Evolutionary conservation across 1,140 invertebrate species (phyloP), one percentile per base, ranked within the genome.

Genomic region (Drosophila hydei): DNA sequence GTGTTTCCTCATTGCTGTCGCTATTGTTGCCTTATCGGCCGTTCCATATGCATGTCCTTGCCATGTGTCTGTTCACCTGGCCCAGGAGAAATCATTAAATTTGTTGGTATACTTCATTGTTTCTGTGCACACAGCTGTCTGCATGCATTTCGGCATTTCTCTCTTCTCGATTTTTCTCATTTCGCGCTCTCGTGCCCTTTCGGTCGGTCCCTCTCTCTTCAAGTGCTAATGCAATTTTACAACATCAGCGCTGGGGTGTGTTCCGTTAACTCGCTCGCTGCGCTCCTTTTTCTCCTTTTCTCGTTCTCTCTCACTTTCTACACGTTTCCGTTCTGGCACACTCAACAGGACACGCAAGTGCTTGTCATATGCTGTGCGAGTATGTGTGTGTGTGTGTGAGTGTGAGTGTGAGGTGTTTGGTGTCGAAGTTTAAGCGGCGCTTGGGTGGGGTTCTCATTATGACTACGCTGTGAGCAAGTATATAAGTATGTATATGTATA

Each of bases 31-130:
- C 23, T 23, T 14, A 23, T 30, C 25, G 25, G 14, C 25, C 23
- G n/a, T 30, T 27, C 33, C 68, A 21, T 27, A 19, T 50, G 19
- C 47, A 30, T 72, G 55, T 72, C 70, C 70, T 72, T 72, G 55
- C 42, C 50, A 33, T 48, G 36, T 33, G 60, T 23, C 68, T 27
- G 9, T 19, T 69, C 79, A 89, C 79, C 71, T 89, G 76, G 74
- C 23, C 73, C 25, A 75, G 19, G 74, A 79, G 77, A 80, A 89
- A 89, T 89, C 72, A 89, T 89, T 89, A 89, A 89, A 85, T 85
- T 89, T 89, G 77, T 89, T 89, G 77, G 79, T 89, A 89, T 89
- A 87, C 79, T 74, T 75, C 64, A 78, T 78, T 81, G 74, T 74
- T 62, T 72, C 65, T 75, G 48, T 56, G 47, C 56, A 61, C 23